These are phyloP conservation scores for Brachypteracias leptosomus DNA, from an alignment of 2,113 vertebrate genomes.

Conservation along the genomic window DNA sequence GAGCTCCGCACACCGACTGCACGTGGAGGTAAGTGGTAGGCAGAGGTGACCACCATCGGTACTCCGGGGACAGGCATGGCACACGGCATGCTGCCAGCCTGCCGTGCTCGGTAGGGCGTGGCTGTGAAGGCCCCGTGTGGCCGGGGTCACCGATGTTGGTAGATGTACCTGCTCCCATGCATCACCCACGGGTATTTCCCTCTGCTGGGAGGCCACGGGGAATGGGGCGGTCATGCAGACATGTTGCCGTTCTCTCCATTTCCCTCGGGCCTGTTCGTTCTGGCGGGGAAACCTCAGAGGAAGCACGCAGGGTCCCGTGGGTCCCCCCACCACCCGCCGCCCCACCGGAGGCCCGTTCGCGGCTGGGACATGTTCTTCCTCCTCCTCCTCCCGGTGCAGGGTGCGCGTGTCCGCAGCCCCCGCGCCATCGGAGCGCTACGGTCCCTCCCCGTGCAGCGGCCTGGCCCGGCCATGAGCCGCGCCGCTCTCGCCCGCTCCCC, in stretches of 20 bases:
- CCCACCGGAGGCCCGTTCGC: neutral
- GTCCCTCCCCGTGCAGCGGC: neutral
- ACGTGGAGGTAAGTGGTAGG: fast-evolving
- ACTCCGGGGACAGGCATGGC: fast-evolving
- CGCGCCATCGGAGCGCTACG: too few species aligned
- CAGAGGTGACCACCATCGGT: neutral
- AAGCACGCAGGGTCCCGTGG: neutral
- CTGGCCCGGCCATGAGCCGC: neutral
- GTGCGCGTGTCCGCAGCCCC: neutral
- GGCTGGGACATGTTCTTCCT: neutral
- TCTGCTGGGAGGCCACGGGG: neutral
- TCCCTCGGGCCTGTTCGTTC: neutral
- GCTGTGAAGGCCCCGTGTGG: too few species aligned
- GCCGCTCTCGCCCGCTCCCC: neutral
- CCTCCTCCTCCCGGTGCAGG: neutral
- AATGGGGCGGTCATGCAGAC: fast-evolving
- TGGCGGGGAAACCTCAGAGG: neutral
- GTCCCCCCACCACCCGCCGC: neutral
- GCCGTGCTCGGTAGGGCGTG: fast-evolving
- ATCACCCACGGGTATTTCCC: fast-evolving
- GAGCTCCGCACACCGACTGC: neutral
- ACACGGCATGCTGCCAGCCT: neutral
- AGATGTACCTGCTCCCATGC: fast-evolving
- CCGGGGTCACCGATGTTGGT: fast-evolving
- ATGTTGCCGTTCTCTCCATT: neutral